These are phyloP conservation scores for Machimus rusticus DNA, from an alignment of 2,888 invertebrate genomes.

Conservation along the genomic window DNA sequence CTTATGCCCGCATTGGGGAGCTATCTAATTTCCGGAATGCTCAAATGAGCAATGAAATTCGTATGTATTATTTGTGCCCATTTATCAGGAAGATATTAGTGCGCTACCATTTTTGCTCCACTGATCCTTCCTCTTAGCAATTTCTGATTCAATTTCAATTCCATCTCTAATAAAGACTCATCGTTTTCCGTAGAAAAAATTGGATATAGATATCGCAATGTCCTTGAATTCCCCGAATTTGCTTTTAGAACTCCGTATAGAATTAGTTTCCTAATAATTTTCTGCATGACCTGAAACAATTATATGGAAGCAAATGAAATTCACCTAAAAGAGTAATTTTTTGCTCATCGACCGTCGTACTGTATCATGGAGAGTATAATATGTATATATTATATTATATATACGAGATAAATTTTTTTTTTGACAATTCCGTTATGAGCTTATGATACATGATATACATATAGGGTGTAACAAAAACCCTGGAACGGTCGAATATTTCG, in stretches of 20 bases:
- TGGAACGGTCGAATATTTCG: no score
- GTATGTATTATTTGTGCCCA: neutral
- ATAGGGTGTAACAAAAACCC: no score
- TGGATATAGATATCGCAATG: neutral
- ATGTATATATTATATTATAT: no score
- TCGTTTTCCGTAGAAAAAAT: neutral
- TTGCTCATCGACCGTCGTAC: no score
- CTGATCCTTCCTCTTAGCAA: neutral
- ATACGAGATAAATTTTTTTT: no score
- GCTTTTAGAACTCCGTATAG: neutral
- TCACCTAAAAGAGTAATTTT: neutral
- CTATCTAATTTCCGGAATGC: neutral
- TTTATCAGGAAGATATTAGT: slow-evolving; percentile 6
- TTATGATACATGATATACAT: no score
- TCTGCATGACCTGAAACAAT: neutral
- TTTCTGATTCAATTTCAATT: neutral
- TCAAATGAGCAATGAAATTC: neutral
- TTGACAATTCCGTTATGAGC: no score
- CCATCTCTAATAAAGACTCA: neutral
- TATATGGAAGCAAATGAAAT: neutral
- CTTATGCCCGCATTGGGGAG: neutral
- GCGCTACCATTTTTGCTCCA: neutral
- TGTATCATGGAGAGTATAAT: no score
- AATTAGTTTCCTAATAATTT: neutral
- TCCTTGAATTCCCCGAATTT: neutral